phyloP scores from a whole-genome alignment of 64 coral and sea anemone genomes.

The Trachythela sp. region DNA sequence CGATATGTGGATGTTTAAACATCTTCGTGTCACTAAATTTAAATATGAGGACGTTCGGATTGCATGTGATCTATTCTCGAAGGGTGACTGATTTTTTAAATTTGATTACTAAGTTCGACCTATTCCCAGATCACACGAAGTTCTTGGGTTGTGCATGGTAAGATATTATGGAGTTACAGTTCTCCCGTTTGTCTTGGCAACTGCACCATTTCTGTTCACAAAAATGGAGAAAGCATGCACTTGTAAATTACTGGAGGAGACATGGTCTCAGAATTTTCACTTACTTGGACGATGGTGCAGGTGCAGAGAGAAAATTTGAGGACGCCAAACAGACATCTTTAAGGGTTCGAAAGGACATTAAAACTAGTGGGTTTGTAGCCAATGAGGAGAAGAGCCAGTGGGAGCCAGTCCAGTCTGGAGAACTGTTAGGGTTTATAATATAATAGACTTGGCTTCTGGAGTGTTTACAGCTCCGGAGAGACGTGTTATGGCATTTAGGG shows the following conservation, averaged over 20 bases:
- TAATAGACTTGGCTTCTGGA: neutral
- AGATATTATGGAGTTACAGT: conserved; percentile 46
- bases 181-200: conserved; percentile 41
- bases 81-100: conserved; percentile 44
- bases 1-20: conserved; percentile 38
- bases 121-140: conserved; percentile 33
- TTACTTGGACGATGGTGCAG: conserved; percentile 37
- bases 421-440: neutral
- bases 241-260: conserved; percentile 35
- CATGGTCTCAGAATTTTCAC: conserved; percentile 43
- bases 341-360: neutral
- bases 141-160: conserved; percentile 38
- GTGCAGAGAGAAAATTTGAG: neutral
- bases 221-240: conserved; percentile 38
- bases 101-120: conserved; percentile 51
- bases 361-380: conserved; percentile 13
- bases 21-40: conserved; percentile 31
- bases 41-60: conserved; percentile 54
- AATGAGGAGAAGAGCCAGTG: conserved; percentile 30
- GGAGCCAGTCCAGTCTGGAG: neutral
- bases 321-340: neutral
- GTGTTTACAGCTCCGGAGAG: neutral
- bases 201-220: conserved; percentile 37
- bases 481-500: neutral
- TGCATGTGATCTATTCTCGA: conserved; percentile 42